Evolutionary conservation across 92 coral and sea anemone species (phyloP).

Genomic region (Actinostola sp.): DNA sequence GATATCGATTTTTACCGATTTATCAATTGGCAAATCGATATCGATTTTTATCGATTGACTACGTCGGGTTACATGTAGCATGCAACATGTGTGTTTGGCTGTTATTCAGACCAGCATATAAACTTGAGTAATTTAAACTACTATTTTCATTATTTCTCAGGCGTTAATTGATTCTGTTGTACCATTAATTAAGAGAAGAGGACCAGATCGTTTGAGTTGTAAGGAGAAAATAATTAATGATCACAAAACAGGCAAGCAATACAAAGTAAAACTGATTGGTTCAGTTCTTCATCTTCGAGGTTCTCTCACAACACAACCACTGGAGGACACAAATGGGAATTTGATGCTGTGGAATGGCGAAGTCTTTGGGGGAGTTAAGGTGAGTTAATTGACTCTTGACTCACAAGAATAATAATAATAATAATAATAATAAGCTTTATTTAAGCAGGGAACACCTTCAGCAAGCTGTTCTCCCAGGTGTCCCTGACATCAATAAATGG

Average conservation of each 20-base stretch:
- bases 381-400: not conserved
- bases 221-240: conserved; percentile 7
- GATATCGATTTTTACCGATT: too few species aligned
- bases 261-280: conserved; percentile 47
- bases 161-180: conserved; percentile 37
- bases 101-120: too few species aligned
- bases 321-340: conserved; percentile 69
- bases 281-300: conserved; percentile 93
- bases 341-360: conserved; percentile 96
- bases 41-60: too few species aligned
- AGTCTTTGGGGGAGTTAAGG: conserved; percentile 80
- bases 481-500: too few species aligned
- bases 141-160: conserved; percentile 22
- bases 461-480: too few species aligned
- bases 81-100: too few species aligned
- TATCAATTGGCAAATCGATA: too few species aligned
- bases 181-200: conserved; percentile 75
- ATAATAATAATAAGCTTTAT: too few species aligned
- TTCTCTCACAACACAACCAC: conserved; percentile 77
- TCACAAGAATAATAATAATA: not conserved
- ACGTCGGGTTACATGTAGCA: too few species aligned
- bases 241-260: not conserved
- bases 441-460: too few species aligned
- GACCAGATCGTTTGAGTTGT: conserved; percentile 70
- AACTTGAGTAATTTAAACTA: too few species aligned